These are phyloP conservation scores for Amphimallon solstitiale DNA, from an alignment of 2,888 invertebrate species.

Conservation along the genomic window DNA sequence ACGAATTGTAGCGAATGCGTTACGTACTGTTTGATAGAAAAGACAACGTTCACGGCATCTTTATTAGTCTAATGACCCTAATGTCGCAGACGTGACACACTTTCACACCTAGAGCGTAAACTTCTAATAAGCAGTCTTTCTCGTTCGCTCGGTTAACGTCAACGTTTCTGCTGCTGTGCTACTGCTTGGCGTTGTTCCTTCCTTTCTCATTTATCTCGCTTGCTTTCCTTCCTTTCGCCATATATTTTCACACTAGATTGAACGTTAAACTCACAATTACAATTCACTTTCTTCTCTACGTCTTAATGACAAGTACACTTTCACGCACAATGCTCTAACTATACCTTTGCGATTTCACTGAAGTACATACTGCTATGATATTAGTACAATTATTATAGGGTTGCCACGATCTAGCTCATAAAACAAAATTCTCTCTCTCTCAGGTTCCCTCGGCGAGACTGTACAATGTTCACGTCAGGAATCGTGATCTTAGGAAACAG, in stretches of 20 bases:
- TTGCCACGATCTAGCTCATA: too few relatives aligned
- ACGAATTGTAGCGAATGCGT: conserved; percentile 6
- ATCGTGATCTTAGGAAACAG: too few relatives aligned
- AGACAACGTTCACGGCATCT: not conserved
- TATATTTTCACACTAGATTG: conserved; percentile 22
- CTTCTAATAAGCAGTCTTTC: not conserved
- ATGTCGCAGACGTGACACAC: conserved; percentile 5
- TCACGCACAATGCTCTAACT: not conserved
- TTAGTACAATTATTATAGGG: too few relatives aligned
- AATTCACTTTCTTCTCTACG: conserved; percentile 18
- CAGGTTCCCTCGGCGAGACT: too few relatives aligned
- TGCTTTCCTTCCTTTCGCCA: not conserved
- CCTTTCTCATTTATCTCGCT: not conserved
- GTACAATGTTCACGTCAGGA: too few relatives aligned
- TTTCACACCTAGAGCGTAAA: conserved; percentile 8
- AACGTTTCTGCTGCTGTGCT: not conserved
- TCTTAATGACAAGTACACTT: conserved; percentile 20
- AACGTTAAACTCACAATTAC: conserved; percentile 22
- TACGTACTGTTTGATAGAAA: not conserved
- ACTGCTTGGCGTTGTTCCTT: not conserved
- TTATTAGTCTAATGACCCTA: conserved; percentile 12
- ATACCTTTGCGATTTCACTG: too few relatives aligned
- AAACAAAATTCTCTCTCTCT: too few relatives aligned
- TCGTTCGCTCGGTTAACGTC: not conserved
- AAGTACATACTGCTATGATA: too few relatives aligned